Evolutionary conservation across 2,888 invertebrate species (phyloP).

Genomic region (Hypsopygia costalis): DNA sequence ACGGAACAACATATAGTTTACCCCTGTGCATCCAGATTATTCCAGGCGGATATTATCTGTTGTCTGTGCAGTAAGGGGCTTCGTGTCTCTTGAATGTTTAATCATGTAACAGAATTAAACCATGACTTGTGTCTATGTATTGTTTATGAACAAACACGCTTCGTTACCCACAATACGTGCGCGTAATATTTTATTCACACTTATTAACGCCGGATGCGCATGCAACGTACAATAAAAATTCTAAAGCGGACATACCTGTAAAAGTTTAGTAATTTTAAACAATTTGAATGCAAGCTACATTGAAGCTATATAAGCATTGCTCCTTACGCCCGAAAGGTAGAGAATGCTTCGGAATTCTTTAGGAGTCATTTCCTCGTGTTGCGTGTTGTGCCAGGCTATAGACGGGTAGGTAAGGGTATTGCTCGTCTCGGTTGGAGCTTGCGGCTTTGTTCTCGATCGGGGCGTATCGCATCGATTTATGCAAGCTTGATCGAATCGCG

Average conservation of each 20-base stretch:
- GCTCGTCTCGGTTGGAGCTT: constrained; percentile 46
- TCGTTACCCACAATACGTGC: constrained; percentile 7
- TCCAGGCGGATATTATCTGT: constrained; percentile 53
- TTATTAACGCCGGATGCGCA: constrained; percentile 9
- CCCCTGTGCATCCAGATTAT: constrained; percentile 52
- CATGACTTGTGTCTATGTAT: constrained; percentile 22
- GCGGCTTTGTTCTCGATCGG: constrained; percentile 72
- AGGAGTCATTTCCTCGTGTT: constrained; percentile 2
- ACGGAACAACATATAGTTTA: constrained; percentile 51
- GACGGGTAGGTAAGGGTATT: constrained; percentile 27
- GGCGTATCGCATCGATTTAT: constrained; percentile 76
- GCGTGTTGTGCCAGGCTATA: constrained; percentile 4
- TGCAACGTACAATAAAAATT: constrained; percentile 1
- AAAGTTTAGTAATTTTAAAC: constrained; percentile 8
- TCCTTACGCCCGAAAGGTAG: constrained; percentile 9
- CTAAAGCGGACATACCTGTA: constrained; percentile 1
- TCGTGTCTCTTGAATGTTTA: constrained; percentile 36
- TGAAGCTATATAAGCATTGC: constrained; percentile 2
- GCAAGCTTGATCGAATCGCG: constrained; percentile 72
- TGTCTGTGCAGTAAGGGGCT: constrained; percentile 38
- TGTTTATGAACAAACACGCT: constrained; percentile 7
- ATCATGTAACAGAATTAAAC: constrained; percentile 40
- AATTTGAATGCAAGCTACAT: constrained; percentile 9
- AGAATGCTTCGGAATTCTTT: constrained; percentile 11
- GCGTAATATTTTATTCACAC: constrained; percentile 8